phyloP scores from a whole-genome alignment of 2,113 vertebrate species.

The Camelus dromedarius region DNA sequence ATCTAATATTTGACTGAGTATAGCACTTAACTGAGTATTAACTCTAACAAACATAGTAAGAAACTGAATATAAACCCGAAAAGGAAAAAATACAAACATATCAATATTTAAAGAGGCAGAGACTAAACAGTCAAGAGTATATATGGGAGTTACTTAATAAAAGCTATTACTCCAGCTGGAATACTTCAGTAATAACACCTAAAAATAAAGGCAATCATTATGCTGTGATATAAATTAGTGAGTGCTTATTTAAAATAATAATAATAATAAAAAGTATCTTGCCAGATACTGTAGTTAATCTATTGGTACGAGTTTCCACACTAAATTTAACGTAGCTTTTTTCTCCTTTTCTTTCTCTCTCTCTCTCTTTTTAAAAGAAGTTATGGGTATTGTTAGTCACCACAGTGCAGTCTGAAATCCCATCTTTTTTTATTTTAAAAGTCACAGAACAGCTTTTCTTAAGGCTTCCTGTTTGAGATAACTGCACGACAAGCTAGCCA shows the following conservation, averaged over 20 bases:
- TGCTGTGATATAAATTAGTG: constrained; percentile 6
- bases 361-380: not conserved
- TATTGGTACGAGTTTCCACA: not conserved
- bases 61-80: not conserved
- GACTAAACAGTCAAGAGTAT: not conserved
- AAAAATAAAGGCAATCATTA: constrained; percentile 51
- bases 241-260: not conserved
- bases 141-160: constrained; percentile 39
- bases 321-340: not conserved
- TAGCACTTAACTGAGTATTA: not conserved
- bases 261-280: constrained; percentile 6
- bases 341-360: not conserved
- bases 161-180: not conserved
- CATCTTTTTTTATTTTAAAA: not conserved
- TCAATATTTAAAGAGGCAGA: constrained; percentile 36
- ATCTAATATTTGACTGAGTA: not conserved
- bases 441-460: not conserved
- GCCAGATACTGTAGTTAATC: not conserved
- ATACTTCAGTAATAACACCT: not conserved
- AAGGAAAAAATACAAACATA: not conserved
- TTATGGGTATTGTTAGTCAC: not conserved
- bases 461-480: constrained; percentile 8
- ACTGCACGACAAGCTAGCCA: not conserved
- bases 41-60: not conserved
- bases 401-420: not conserved